These are phyloP conservation scores for Hypselothyrea guttata DNA, from an alignment of 2,888 invertebrate genomes.

Conservation along the genomic window DNA sequence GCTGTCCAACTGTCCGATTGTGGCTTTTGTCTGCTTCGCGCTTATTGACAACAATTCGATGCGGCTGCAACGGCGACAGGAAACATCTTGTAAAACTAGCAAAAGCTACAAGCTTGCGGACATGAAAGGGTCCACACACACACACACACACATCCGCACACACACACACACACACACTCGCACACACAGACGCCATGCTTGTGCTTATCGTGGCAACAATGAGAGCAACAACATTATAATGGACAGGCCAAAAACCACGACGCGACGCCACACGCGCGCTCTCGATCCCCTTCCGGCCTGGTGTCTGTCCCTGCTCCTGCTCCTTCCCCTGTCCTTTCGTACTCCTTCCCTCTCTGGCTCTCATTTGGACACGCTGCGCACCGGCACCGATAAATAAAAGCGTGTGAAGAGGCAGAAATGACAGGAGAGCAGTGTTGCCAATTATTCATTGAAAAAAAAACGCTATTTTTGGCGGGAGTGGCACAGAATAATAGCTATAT, in stretches of 20 bases:
- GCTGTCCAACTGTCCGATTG: slow-evolving; percentile 16
- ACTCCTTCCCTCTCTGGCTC: too few species aligned
- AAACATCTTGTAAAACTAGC: slow-evolving; percentile 82
- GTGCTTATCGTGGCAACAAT: slow-evolving; percentile 74
- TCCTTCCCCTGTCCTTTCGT: slow-evolving; percentile 24
- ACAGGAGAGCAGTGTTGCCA: too few species aligned
- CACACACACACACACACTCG: slow-evolving; percentile 30
- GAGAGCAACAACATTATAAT: slow-evolving; percentile 79
- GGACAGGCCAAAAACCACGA: slow-evolving; percentile 64
- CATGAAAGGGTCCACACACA: slow-evolving; percentile 68
- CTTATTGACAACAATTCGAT: slow-evolving; percentile 82
- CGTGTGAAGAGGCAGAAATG: too few species aligned
- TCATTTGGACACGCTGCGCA: slow-evolving; percentile 71
- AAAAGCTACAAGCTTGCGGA: slow-evolving; percentile 79
- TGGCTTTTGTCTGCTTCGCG: slow-evolving; percentile 50
- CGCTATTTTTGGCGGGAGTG: too few species aligned
- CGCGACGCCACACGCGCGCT: slow-evolving; percentile 71
- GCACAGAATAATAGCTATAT: too few species aligned
- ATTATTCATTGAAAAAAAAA: too few species aligned
- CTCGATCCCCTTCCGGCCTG: slow-evolving; percentile 12
- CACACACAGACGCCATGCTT: slow-evolving; percentile 50
- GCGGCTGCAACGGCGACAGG: slow-evolving; percentile 82
- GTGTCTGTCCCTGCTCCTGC: slow-evolving; percentile 22
- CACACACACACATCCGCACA: slow-evolving; percentile 16
- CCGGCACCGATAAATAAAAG: slow-evolving; percentile 71